Conservation (phyloP, 2,888 invertebrate genomes). For the Pammene aurita region DNA sequence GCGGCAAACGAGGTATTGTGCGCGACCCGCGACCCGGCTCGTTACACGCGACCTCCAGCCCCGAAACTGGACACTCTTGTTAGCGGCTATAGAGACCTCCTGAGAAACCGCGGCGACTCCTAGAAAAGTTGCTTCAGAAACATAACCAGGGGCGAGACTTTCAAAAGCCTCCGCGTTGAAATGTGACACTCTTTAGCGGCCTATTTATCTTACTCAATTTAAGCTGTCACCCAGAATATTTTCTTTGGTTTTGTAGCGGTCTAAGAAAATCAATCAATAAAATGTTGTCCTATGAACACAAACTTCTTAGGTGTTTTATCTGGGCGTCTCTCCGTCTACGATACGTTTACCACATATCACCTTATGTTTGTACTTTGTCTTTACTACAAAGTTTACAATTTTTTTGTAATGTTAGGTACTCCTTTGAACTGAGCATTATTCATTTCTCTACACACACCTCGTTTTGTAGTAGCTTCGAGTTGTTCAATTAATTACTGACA, state of each 20-base stretch:
- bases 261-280: too few relatives aligned
- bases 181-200: too few relatives aligned
- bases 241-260: too few relatives aligned
- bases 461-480: background rate
- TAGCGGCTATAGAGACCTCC: slow-evolving; percentile 45
- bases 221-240: too few relatives aligned
- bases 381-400: background rate
- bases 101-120: background rate
- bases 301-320: too few relatives aligned
- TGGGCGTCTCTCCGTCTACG: too few relatives aligned
- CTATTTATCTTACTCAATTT: too few relatives aligned
- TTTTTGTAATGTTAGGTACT: background rate
- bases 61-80: slow-evolving; percentile 52
- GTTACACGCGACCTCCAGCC: slow-evolving; percentile 55
- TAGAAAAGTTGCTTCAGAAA: background rate
- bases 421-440: background rate
- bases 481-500: slow-evolving; percentile 10
- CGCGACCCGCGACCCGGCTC: slow-evolving; percentile 73
- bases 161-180: too few relatives aligned
- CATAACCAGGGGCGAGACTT: too few relatives aligned
- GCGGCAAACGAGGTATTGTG: slow-evolving; percentile 78
- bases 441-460: background rate
- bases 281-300: too few relatives aligned
- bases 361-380: too few relatives aligned
- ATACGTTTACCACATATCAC: too few relatives aligned